Evolutionary conservation across 2,888 invertebrate species (phyloP).

Genomic region (Chymomyza caudatula): DNA sequence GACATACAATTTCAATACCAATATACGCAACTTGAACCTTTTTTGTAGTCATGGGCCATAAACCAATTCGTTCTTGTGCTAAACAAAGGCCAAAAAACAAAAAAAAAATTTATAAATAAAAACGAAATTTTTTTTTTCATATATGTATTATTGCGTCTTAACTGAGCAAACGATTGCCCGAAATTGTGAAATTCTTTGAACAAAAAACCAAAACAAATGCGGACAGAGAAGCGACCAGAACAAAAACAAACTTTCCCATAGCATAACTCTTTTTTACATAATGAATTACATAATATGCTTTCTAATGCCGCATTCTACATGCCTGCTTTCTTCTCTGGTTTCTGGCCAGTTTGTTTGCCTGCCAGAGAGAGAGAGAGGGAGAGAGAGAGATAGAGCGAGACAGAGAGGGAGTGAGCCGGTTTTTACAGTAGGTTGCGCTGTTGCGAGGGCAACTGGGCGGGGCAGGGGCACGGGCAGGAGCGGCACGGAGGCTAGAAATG

Average conservation of each 20-base stretch:
- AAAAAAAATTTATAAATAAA: constrained; percentile 23
- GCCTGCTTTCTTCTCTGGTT: constrained; percentile 55
- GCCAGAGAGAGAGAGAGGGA: not conserved
- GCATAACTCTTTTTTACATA: constrained; percentile 41
- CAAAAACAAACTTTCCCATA: constrained; percentile 59
- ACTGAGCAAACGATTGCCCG: constrained; percentile 35
- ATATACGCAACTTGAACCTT: not conserved
- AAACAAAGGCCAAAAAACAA: constrained; percentile 22
- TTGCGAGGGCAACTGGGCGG: not conserved
- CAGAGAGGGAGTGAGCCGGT: not conserved
- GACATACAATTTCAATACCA: not conserved
- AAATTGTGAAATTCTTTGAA: constrained; percentile 56
- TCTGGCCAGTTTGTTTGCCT: constrained; percentile 20
- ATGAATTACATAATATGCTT: constrained; percentile 66
- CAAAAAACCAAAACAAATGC: constrained; percentile 41
- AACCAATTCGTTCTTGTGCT: constrained; percentile 16
- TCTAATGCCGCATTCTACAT: constrained; percentile 59
- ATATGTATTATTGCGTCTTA: constrained; percentile 57
- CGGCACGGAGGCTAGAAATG: constrained; percentile 9
- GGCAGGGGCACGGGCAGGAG: constrained; percentile 27
- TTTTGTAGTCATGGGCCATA: constrained; percentile 29
- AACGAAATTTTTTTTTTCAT: constrained; percentile 19
- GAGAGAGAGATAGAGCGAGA: too few relatives aligned
- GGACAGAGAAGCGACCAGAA: constrained; percentile 12
- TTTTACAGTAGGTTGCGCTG: constrained; percentile 6